These are phyloP conservation scores for Chelmon rostratus DNA, from an alignment of 2,797 vertebrate genomes.

Conservation along the genomic window DNA sequence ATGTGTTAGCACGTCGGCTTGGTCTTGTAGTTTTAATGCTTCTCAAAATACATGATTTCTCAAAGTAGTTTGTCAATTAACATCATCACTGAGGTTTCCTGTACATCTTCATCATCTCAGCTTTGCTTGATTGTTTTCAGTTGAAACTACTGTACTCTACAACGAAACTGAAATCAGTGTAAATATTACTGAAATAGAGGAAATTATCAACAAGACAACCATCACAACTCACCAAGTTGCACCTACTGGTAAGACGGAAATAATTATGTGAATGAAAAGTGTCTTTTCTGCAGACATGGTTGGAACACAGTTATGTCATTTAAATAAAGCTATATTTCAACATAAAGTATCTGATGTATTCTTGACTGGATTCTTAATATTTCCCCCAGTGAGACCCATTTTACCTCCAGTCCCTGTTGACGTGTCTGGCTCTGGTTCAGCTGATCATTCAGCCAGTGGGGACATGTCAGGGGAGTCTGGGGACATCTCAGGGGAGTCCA, in stretches of 20 bases:
- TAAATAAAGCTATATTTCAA: not conserved
- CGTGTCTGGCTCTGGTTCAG: slow-evolving; percentile 76
- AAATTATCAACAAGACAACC: slow-evolving; percentile 64
- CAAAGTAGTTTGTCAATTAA: not conserved
- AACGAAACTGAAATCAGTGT: slow-evolving; percentile 62
- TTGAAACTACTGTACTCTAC: slow-evolving; percentile 40
- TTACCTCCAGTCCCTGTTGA: slow-evolving; percentile 74
- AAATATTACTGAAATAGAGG: slow-evolving; percentile 62
- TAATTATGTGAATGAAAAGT: not conserved
- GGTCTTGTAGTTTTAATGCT: not conserved
- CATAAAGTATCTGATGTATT: not conserved
- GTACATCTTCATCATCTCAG: not conserved
- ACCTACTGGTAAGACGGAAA: slow-evolving; percentile 59
- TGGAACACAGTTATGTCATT: not conserved
- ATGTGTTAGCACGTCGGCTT: not conserved
- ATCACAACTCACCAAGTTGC: slow-evolving; percentile 30
- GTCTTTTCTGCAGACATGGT: not conserved
- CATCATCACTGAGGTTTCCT: not conserved
- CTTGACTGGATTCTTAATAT: slow-evolving; percentile 9
- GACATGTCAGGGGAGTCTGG: no score
- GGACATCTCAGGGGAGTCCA: slow-evolving; percentile 56
- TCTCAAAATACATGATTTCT: not conserved
- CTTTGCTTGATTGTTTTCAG: slow-evolving; percentile 43
- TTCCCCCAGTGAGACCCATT: slow-evolving; percentile 60
- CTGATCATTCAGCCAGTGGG: slow-evolving; percentile 63